Evolutionary conservation across 2,888 invertebrate species (phyloP).

Genomic region (Halictus quadricinctus): DNA sequence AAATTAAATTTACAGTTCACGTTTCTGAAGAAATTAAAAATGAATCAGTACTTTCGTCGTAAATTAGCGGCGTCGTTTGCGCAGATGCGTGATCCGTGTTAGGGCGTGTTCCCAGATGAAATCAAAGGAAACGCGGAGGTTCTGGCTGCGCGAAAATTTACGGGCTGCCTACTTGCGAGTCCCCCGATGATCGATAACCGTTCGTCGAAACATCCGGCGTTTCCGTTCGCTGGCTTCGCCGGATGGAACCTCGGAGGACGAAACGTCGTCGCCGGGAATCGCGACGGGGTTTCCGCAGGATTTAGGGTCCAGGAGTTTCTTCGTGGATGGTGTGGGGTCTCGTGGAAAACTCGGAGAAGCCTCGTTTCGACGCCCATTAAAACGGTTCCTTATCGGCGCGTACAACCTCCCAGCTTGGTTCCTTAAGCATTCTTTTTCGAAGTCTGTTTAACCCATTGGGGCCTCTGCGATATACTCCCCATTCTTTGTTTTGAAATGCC

Average conservation of each 20-base stretch:
- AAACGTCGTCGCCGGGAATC: conserved; percentile 60
- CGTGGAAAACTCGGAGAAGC: conserved; percentile 48
- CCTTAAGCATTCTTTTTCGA: conserved; percentile 55
- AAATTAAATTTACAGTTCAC: too few relatives aligned
- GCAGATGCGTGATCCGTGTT: neutral
- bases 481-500: neutral
- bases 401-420: conserved; percentile 51
- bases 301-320: conserved; percentile 51
- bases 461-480: neutral
- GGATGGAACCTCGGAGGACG: conserved; percentile 55
- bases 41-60: too few relatives aligned
- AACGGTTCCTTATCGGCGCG: conserved; percentile 65
- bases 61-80: neutral
- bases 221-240: conserved; percentile 52
- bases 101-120: neutral
- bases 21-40: too few relatives aligned
- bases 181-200: conserved; percentile 64
- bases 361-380: conserved; percentile 64
- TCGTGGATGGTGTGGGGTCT: conserved; percentile 13
- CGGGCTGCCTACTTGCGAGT: conserved; percentile 18
- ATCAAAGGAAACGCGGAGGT: neutral
- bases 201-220: conserved; percentile 67
- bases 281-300: conserved; percentile 57
- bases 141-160: conserved; percentile 19
- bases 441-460: conserved; percentile 61